phyloP scores from a whole-genome alignment of 2,797 vertebrate genomes.

The Mastacembelus armatus region DNA sequence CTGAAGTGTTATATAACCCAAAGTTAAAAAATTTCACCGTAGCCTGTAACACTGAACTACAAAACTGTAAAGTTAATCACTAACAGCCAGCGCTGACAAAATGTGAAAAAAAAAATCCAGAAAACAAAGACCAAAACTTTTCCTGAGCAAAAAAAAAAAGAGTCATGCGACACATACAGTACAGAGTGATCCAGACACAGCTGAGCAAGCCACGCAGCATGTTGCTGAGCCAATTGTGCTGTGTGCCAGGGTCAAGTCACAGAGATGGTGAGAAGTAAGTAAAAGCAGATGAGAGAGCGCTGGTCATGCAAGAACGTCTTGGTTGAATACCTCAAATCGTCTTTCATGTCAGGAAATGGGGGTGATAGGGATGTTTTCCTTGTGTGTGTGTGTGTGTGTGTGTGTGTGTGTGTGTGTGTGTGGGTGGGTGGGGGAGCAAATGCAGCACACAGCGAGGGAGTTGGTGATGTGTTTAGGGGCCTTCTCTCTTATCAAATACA shows the following conservation, averaged over 20 bases:
- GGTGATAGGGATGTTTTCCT: too few relatives aligned
- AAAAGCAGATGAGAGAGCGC: conserved; percentile 56
- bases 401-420: not conserved
- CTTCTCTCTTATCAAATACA: conserved; percentile 8
- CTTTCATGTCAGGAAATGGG: conserved; percentile 37
- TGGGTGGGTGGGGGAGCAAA: not conserved
- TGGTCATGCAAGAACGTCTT: conserved; percentile 18
- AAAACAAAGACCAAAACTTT: not conserved
- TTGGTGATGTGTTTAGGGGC: not conserved
- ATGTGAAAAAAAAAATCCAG: not conserved
- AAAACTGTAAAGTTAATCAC: not conserved
- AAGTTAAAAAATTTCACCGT: not conserved
- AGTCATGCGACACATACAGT: not conserved
- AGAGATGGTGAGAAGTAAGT: conserved; percentile 50
- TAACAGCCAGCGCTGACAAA: not conserved
- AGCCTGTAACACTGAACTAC: not conserved
- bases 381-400: not conserved
- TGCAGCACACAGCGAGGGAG: not conserved
- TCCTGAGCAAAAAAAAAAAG: not conserved
- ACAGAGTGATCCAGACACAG: not conserved
- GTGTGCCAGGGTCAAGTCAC: conserved; percentile 47
- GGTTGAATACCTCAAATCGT: conserved; percentile 29
- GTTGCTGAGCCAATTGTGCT: not conserved
- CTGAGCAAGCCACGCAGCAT: not conserved
- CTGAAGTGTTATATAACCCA: not conserved